Conservation (phyloP, 37 sponge, comb jelly and placozoan species). For the Trichoplax adhaerens region DNA sequence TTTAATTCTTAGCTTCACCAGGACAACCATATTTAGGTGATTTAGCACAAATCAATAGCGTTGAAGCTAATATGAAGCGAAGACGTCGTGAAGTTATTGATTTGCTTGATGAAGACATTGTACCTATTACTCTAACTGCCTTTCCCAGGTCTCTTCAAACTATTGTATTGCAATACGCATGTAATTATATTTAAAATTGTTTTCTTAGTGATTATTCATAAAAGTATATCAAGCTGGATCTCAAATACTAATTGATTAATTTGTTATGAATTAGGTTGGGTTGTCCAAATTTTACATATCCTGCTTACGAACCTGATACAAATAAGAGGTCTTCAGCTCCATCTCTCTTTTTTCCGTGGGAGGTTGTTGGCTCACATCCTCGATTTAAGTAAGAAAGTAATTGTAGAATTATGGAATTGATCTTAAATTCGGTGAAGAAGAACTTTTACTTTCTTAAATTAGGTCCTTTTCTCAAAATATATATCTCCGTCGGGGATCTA, state of each 20-base stretch:
- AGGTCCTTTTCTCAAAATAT: background rate
- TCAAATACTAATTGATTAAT: too few relatives aligned
- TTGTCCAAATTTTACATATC: slow-evolving; percentile 1
- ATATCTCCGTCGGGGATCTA: background rate
- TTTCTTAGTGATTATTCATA: too few relatives aligned
- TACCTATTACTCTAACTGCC: too few relatives aligned
- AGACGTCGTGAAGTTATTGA: too few relatives aligned
- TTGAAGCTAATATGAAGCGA: slow-evolving; percentile 68
- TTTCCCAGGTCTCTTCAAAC: too few relatives aligned
- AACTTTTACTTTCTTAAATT: background rate
- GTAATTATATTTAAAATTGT: too few relatives aligned
- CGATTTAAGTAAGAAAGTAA: background rate
- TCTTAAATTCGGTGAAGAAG: too few relatives aligned
- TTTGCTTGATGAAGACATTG: too few relatives aligned
- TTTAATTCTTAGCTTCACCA: slow-evolving; percentile 7
- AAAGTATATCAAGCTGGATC: too few relatives aligned
- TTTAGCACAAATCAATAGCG: slow-evolving; percentile 35
- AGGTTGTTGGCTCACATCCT: background rate
- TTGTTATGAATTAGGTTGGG: background rate
- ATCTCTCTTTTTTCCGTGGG: background rate
- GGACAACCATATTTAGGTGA: slow-evolving; percentile 5
- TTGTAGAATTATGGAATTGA: too few relatives aligned
- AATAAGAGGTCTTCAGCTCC: background rate
- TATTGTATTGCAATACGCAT: too few relatives aligned
- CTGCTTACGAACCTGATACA: background rate